phyloP scores from a whole-genome alignment of 2,113 vertebrate genomes.

The Xenopus laevis region DNA sequence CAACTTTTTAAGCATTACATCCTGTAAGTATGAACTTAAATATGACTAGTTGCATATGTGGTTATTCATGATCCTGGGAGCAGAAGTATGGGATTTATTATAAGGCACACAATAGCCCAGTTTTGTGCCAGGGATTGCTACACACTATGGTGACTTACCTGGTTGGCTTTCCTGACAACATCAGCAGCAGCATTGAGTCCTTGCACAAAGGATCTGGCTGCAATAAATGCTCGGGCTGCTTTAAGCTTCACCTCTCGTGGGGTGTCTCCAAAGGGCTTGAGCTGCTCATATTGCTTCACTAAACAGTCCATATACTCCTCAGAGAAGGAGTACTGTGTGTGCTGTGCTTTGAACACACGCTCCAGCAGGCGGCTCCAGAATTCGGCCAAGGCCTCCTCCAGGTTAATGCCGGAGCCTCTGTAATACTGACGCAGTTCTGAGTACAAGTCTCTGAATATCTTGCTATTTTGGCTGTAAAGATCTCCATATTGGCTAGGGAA shows the following conservation, averaged over 20 bases:
- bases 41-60: no score
- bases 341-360: constrained; percentile 76
- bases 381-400: constrained; percentile 88
- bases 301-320: constrained; percentile 95
- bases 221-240: constrained; percentile 80
- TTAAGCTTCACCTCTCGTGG: constrained; percentile 76
- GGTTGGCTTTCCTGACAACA: constrained; percentile 83
- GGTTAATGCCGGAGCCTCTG: constrained; percentile 78
- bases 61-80: no score
- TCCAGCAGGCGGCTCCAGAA: constrained; percentile 91
- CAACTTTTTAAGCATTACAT: no score
- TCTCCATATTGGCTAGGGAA: constrained; percentile 66
- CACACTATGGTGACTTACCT: constrained; percentile 65
- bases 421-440: constrained; percentile 79
- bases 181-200: constrained; percentile 80
- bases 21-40: no score
- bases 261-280: constrained; percentile 82
- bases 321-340: constrained; percentile 73
- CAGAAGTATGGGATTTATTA: no score
- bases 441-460: constrained; percentile 82
- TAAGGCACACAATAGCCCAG: no score
- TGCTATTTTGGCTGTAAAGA: constrained; percentile 68
- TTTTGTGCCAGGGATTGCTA: no score
- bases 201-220: constrained; percentile 80
- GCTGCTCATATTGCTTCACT: constrained; percentile 82